Base-by-base conservation (phyloP, 2,113 vertebrate genomes). In the Oostethus manadensis region DNA sequence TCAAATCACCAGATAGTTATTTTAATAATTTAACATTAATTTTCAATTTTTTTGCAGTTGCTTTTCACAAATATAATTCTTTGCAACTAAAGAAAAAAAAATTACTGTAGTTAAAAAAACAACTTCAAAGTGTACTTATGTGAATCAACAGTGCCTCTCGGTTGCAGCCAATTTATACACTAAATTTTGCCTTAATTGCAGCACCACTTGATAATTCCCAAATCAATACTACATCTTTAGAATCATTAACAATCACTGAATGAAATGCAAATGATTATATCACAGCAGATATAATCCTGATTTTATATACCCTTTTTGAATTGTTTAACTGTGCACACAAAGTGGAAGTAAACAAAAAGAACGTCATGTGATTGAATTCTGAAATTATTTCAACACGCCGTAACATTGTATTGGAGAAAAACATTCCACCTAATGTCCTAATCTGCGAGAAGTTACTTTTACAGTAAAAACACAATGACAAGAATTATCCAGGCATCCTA, bases 321-420 rank as follows among this genome's bases (percentile, higher is more conserved):
- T n/a, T n/a, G n/a, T n/a, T n/a, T n/a, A n/a, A 71, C 73, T 62
- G 58, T 73, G 64, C 42, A 18, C 43, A 48, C 50, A 53, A 49
- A 69, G 54, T 20, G 44, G 46, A 76, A 51, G 60, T 62, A 38
- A 69, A 66, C 47, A 53, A 54, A 60, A 60, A 71, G 44, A 14
- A 40, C 15, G 60, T 57, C 71, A 77, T 66, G 70, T 70, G 33
- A 20, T 42, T 40, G 13, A 64, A 68, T 51, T 64, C 47, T 56
- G 47, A 38, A 64, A 51, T 66, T 56, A 53, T 50, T 61, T 58
- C 55, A n/a, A 1, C 2, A 1, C 22, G 60, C 51, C 43, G 0
- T 35, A 44, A 46, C 26, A 20, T 2, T 54, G 11, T 59, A 18
- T 29, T 35, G 29, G 13, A 33, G 26, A 33, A 33, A 33, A 33